These are phyloP conservation scores for Nibea coibor DNA, from an alignment of 2,113 vertebrate species.

Conservation along the genomic window DNA sequence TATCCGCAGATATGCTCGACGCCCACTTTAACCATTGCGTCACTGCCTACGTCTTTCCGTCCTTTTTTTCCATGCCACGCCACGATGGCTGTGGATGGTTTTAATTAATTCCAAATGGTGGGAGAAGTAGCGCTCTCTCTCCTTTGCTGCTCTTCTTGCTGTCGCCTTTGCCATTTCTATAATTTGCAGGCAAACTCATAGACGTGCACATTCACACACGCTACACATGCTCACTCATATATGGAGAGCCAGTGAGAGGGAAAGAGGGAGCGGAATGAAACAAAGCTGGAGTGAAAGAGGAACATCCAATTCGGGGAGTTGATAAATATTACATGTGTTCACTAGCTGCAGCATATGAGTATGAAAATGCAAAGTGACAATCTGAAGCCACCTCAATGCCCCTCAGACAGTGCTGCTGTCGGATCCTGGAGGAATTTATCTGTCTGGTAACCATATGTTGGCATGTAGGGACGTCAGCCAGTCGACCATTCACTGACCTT, in stretches of 20 bases:
- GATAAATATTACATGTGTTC: conserved; percentile 81
- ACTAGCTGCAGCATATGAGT: conserved; percentile 67
- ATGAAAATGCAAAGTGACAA: conserved; percentile 71
- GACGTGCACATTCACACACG: too few species aligned
- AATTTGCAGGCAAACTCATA: conserved; percentile 22
- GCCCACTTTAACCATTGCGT: conserved; percentile 39
- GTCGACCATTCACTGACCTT: conserved; percentile 55
- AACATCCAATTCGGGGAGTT: conserved; percentile 16
- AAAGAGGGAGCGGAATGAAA: not conserved
- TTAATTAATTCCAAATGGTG: conserved; percentile 38
- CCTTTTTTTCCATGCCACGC: conserved; percentile 46
- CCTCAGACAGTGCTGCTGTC: not conserved
- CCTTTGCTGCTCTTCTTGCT: not conserved
- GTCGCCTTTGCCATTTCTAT: not conserved
- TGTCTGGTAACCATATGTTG: conserved; percentile 74
- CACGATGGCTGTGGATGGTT: conserved; percentile 8
- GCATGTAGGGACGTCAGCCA: conserved; percentile 47
- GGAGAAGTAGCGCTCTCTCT: conserved; percentile 21
- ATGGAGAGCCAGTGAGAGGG: not conserved
- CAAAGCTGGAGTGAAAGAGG: conserved; percentile 18
- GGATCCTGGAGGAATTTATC: conserved; percentile 40
- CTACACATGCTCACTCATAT: conserved; percentile 6
- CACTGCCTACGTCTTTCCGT: conserved; percentile 40
- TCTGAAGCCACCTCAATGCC: conserved; percentile 24
- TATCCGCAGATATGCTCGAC: not conserved